Base-by-base conservation (phyloP, 1,140 invertebrate genomes). In the Ptiloglossa arizonensis region DNA sequence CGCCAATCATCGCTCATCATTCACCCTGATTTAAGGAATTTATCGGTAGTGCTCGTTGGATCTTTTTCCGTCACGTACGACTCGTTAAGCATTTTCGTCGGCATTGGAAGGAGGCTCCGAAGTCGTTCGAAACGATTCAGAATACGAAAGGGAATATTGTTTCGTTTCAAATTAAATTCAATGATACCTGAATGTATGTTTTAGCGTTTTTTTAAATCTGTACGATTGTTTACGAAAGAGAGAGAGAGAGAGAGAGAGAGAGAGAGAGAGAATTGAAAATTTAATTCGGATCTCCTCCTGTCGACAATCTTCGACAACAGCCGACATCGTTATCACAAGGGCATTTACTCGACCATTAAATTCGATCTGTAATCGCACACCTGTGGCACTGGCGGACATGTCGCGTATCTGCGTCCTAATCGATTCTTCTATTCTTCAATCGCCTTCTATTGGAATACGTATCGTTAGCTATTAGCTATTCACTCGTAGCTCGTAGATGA, bases 241-340 rank as follows among this genome's bases (percentile, higher is more conserved):
- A 2, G 19, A n/a, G 19, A 50, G 32, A 35, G 2, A 35, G 32
- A 35, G 1, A 35, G 32, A 35, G 32, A 35, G 32, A 35, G 32
- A 35, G 32, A 35, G 48, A 50, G n/a, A n/a, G 48, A 50, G 48
- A 19, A 9, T 57, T 57, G 62, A n/a, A 41, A 32, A 44, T 17
- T 59, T 5, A 15, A 4, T 5, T 27, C 0, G 13, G 27, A 11
- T 29, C 29, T 80, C 57, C 68, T 74, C 74, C 68, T 60, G 67
- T 29, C 77, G 56, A 54, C 72, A 71, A 80, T 72, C 62, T 22
- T 66, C 71, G 82, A 72, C 72, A 70, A 83, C 22, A 19, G 35
- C 44, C 70, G 77, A 60, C 72, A 63, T 64, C 56, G 41, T 73
- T 80, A 66, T 84, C 79, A 35, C 78, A 81, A 78, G 78, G 82